phyloP scores from a whole-genome alignment of 2,888 invertebrate species.

The Caenorhabditis afra region DNA sequence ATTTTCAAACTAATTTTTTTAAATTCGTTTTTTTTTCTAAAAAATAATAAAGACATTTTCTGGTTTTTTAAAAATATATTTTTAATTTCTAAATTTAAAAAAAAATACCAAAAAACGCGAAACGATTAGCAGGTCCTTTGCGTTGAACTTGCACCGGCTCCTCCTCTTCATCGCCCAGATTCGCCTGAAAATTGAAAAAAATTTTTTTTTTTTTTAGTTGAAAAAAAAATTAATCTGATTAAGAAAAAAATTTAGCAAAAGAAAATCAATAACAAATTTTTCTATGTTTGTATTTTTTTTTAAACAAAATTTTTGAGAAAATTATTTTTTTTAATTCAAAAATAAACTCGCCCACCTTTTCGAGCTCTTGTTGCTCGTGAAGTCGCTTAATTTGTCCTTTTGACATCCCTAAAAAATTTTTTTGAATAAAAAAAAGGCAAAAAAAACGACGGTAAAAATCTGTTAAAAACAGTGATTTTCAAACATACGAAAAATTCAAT shows the following conservation, averaged over 20 bases:
- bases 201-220: too few species aligned
- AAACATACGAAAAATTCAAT: too few species aligned
- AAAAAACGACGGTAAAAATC: conserved; percentile 1
- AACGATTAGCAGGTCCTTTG: conserved; percentile 58
- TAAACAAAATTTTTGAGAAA: neutral
- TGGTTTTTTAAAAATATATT: too few species aligned
- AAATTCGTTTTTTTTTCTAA: neutral
- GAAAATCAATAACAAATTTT: too few species aligned
- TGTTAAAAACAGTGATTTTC: neutral
- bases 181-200: conserved; percentile 6
- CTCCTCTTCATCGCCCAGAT: conserved; percentile 48
- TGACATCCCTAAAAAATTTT: conserved; percentile 64
- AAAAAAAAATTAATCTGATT: too few species aligned
- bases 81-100: neutral
- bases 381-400: conserved; percentile 71
- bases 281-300: too few species aligned
- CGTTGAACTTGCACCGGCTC: conserved; percentile 30
- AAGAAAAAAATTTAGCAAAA: too few species aligned
- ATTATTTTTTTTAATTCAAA: neutral
- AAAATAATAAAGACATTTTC: neutral
- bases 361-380: conserved; percentile 61
- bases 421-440: neutral
- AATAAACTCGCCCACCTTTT: too few species aligned
- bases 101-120: conserved; percentile 53
- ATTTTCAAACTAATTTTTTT: too few species aligned